Evolutionary conservation across 2,888 invertebrate species (phyloP).

Genomic region (Lithophane ornitopus): DNA sequence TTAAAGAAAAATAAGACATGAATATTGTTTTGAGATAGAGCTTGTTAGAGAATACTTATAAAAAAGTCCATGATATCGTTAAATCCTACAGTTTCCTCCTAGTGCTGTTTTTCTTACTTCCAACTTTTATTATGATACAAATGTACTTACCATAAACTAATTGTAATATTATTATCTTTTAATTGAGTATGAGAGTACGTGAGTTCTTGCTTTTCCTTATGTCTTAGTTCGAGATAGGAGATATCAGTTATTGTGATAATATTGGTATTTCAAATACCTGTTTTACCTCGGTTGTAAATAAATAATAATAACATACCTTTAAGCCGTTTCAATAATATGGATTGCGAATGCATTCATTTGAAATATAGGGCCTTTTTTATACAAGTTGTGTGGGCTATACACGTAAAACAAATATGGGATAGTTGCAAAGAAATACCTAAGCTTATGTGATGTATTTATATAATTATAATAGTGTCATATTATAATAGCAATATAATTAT

Average conservation of each 20-base stretch:
- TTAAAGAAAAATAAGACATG: slow-evolving; percentile 4
- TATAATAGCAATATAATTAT: slow-evolving; percentile 13
- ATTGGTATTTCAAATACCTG: slow-evolving; percentile 27
- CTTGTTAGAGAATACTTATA: neutral
- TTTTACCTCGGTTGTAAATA: slow-evolving; percentile 48
- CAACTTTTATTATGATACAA: neutral
- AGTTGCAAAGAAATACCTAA: slow-evolving; percentile 11
- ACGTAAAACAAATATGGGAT: neutral
- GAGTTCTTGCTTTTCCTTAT: slow-evolving; percentile 14
- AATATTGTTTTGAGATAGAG: slow-evolving; percentile 4
- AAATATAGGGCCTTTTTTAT: neutral
- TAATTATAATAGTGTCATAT: slow-evolving; percentile 35
- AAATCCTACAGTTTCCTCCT: neutral
- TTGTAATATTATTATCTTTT: slow-evolving; percentile 23
- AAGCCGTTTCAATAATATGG: slow-evolving; percentile 8
- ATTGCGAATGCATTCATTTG: neutral
- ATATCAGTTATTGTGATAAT: slow-evolving; percentile 53
- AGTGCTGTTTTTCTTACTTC: neutral
- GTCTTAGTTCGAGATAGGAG: slow-evolving; percentile 33
- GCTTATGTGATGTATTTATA: slow-evolving; percentile 18
- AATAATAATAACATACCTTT: slow-evolving; percentile 14
- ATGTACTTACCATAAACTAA: neutral
- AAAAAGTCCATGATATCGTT: neutral
- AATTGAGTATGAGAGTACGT: slow-evolving; percentile 17
- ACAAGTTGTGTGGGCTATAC: neutral